Evolutionary conservation across 2,797 vertebrate genomes (phyloP), one percentile per base, ranked within the genome.

Genomic region (Toxotes lorentzi): DNA sequence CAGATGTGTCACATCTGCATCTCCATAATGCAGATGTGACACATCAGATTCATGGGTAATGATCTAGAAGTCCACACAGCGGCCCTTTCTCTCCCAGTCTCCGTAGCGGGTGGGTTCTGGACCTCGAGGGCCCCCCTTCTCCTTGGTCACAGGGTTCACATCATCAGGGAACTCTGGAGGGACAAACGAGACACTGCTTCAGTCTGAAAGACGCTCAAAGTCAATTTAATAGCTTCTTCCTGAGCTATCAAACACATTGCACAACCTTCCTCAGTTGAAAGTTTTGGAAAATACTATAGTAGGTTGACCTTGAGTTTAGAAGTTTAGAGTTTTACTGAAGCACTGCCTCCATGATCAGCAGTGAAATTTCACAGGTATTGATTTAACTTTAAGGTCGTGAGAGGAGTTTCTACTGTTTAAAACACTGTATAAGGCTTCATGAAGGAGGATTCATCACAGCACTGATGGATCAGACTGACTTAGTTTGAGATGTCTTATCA

Each of bases 1-100:
- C 10, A 65, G 13, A 57, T 58, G 4, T 38, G 8, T 3, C n/a
- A n/a, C n/a, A n/a, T 30, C 23, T n/a, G 45, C 1, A 45, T 38
- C 4, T 41, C 32, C 16, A 53, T 2, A 54, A 40, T 35, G 23
- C n/a, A 65, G 4, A 14, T 10, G 17, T 11, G 45, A 64, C 32
- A 30, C 4, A 10, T 40, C 35, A 40, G 2, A 58, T 24, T 23
- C 8, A 23, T 3, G 7, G 30, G 13, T 35, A 16, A n/a, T 11
- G 0, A 50, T 27, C 90, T 96, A 99, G 90, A 99, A 99, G 91
- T 99, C 98, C 78, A 99, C 96, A 86, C 98, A 99, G 79, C 98
- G 97, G 76, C 98, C 98, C 92, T 97, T 99, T 84, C 97, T 96
- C 88, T 99, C 98, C 98, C 98, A 99, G 72, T 99, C 98, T 88